Base-by-base conservation (phyloP, 1,140 invertebrate species). In the Drosophila trapezifrons region DNA sequence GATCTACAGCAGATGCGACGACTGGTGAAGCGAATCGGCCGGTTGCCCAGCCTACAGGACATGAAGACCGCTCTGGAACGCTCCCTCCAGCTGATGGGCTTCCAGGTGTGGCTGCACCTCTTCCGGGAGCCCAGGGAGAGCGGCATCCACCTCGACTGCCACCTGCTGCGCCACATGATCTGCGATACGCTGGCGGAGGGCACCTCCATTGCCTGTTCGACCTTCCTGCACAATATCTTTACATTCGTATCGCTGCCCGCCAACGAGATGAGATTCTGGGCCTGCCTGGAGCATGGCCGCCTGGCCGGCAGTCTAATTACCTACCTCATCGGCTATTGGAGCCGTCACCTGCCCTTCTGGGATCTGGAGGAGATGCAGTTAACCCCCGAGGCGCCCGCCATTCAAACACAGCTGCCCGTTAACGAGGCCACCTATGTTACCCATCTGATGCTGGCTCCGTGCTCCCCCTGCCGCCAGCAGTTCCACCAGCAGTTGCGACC, bases 141-240 rank as follows among this genome's bases (percentile, higher is more conserved):
- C 27, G 8, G 38, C 10, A 18, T 87, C 0, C 62, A 89, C 13
- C 27, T 22, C 7, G 76, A 83, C 12, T 87, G 84, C 43, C 63
- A 38, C 18, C 17, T 87, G 15, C 3, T 87, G 45, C 76, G 84
- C 17, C 62, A 89, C 45, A 77, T 87, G 65, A 78, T 87, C 54
- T 84, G 84, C 64, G 80, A 87, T 52, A 74, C 63, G 42, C 46
- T 87, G 1, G 32, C 10, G 13, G 60, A 70, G 7, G 72, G 58
- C 8, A 29, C 29, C 17, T 37, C 72, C 43, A 2, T 5, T 29
- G 27, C 54, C 25, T 66, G 63, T 9, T 40, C 55, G 9, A 38
- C 18, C 3, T 87, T 87, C 52, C 49, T 87, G 46, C 83, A 89
- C 45, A 69, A 67, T 13, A 55, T 80, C 17, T 83, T 64, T 40